Conservation (phyloP, 2,113 vertebrate species). For the Oryzias javanicus region DNA sequence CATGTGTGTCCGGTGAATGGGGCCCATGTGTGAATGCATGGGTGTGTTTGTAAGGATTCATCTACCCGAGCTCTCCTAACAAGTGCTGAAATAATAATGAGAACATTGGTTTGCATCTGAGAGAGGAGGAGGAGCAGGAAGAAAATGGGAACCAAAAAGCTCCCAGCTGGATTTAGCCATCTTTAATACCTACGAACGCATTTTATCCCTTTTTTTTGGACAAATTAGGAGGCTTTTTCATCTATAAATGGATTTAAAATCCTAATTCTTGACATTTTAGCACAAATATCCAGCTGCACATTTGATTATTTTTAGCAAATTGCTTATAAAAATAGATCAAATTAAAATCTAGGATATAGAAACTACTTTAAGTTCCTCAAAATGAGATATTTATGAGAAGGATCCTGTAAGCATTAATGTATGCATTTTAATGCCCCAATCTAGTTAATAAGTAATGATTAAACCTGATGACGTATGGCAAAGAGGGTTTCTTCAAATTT, state of each 20-base stretch:
- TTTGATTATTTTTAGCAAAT: no score
- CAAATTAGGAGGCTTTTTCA: no score
- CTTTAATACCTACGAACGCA: not conserved
- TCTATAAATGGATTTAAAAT: no score
- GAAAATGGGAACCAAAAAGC: constrained; percentile 11
- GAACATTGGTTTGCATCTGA: constrained; percentile 54
- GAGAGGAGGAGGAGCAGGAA: constrained; percentile 14
- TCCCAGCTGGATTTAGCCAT: constrained; percentile 7
- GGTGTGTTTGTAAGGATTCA: constrained; percentile 61
- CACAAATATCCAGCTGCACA: no score
- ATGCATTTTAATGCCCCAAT: constrained; percentile 8
- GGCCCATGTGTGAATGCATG: constrained; percentile 56
- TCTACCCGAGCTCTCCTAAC: constrained; percentile 60
- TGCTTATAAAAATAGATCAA: no score
- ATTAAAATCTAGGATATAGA: no score
- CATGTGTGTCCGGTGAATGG: constrained; percentile 36
- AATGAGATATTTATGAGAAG: not conserved
- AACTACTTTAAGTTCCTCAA: not conserved
- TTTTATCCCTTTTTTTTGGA: no score
- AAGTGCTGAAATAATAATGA: constrained; percentile 74
- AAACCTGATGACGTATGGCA: constrained; percentile 1
- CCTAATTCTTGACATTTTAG: no score
- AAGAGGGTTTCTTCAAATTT: no score
- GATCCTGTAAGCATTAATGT: not conserved
- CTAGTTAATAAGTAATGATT: constrained; percentile 6